Conservation (phyloP, 2,113 vertebrate genomes). For the Trinectes maculatus region DNA sequence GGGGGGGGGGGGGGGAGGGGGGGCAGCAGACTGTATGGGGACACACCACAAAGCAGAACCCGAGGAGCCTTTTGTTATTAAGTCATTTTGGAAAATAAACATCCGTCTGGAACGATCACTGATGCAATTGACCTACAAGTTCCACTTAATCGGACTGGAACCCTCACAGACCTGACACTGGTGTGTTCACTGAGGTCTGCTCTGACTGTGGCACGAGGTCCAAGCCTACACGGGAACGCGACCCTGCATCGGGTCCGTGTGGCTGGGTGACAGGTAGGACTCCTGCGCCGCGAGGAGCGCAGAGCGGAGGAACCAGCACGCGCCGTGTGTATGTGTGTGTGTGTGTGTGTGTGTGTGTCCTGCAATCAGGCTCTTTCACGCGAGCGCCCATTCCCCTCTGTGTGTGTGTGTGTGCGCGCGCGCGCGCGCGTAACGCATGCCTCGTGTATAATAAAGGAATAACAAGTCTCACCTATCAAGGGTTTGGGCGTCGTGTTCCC, state of each 20-base stretch:
- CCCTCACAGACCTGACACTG: too few relatives aligned
- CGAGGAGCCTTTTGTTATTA: neutral
- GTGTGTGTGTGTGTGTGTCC: neutral
- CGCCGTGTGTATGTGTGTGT: neutral
- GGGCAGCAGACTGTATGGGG: too few relatives aligned
- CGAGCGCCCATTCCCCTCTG: neutral
- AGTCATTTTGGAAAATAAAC: neutral
- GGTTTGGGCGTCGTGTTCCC: slow-evolving; percentile 84
- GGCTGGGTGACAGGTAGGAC: too few relatives aligned
- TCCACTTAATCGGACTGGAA: too few relatives aligned
- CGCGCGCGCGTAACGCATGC: neutral
- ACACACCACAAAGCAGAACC: neutral
- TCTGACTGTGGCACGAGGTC: too few relatives aligned
- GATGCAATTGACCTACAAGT: neutral
- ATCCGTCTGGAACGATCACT: too few relatives aligned
- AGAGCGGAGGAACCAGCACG: neutral
- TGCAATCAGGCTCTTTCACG: too few relatives aligned
- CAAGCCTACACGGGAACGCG: too few relatives aligned
- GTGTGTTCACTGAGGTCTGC: too few relatives aligned
- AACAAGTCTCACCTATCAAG: slow-evolving; percentile 77
- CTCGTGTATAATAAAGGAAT: slow-evolving; percentile 13
- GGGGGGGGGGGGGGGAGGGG: too few relatives aligned
- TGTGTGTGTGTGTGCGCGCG: neutral
- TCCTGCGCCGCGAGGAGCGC: too few relatives aligned
- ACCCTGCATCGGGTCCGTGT: too few relatives aligned